These are phyloP conservation scores for Aplochiton taeniatus DNA, from an alignment of 2,797 vertebrate genomes.

Conservation along the genomic window DNA sequence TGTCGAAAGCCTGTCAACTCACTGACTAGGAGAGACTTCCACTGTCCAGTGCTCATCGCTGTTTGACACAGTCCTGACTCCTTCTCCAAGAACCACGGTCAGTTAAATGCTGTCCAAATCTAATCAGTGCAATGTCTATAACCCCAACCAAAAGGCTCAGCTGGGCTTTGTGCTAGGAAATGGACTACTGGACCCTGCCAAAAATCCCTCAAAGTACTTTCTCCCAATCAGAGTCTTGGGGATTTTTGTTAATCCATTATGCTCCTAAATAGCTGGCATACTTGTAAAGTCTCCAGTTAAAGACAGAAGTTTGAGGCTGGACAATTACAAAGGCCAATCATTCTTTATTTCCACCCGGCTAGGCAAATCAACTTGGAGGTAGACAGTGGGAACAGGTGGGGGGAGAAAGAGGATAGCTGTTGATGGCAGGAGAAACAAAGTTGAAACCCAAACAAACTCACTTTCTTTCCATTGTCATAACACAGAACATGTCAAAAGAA, in stretches of 20 bases:
- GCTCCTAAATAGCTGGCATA: conserved; percentile 68
- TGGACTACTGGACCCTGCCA: conserved; percentile 62
- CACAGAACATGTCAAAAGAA: too few species aligned
- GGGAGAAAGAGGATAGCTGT: conserved; percentile 37
- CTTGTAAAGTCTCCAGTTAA: conserved; percentile 53
- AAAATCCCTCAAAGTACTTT: conserved; percentile 69
- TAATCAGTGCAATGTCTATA: conserved; percentile 46
- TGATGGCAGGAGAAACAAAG: neutral
- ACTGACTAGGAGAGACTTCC: conserved; percentile 23
- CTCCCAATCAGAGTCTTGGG: conserved; percentile 64
- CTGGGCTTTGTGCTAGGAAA: conserved; percentile 64
- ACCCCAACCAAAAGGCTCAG: conserved; percentile 63
- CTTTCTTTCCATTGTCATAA: conserved; percentile 24
- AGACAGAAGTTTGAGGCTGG: conserved; percentile 50
- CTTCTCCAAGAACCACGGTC: conserved; percentile 37
- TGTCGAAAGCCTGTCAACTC: conserved; percentile 18
- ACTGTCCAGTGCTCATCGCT: conserved; percentile 30
- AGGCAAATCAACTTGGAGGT: conserved; percentile 65
- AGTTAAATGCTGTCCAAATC: conserved; percentile 47
- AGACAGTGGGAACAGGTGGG: conserved; percentile 45
- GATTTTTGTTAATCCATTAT: conserved; percentile 70
- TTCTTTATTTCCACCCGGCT: conserved; percentile 67
- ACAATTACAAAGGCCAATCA: conserved; percentile 58
- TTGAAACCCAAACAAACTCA: conserved; percentile 19
- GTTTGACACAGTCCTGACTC: conserved; percentile 30